Evolutionary conservation across 2,888 invertebrate genomes (phyloP), one percentile per base, ranked within the genome.

Genomic region (Agonopterix subpropinquella): DNA sequence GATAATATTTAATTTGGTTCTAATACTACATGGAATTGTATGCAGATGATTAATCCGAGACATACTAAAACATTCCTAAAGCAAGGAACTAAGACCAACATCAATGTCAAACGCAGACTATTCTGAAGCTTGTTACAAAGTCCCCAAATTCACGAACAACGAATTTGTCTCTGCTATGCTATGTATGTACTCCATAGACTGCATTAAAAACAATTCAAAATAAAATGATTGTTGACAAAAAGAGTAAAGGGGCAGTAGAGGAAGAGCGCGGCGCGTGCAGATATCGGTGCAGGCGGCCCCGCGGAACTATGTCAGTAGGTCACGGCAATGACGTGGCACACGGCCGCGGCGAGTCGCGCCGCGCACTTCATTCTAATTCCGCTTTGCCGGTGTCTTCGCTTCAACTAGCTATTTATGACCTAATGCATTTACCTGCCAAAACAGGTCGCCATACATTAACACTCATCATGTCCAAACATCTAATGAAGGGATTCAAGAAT

Each of bases 261-360:
- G 77, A 76, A 78, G 77, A 77, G 75, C 73, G 73, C 73, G 77
- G 73, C 76, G 81, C 82, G 83, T 84, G 81, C 83, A 83, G 82
- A 80, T 81, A 81, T 81, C 81, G 82, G 77, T 80, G 86, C 86
- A 85, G 80, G 84, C 42, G 42, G 89, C 90, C 88, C 89, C 87
- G 87, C 84, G 84, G 86, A 92, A 85, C 89, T 91, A 80, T 91
- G 92, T 91, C 91, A 91, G 91, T 92, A 89, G 92, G 91, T 91
- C 92, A 91, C 89, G 88, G 86, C 90, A 90, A 91, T 91, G 91
- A 89, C 89, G 89, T 87, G 85, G 89, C 88, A 83, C 85, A 85
- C 80, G 88, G 87, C 80, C 84, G 84, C 85, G 74, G 76, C 78
- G 77, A 76, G 68, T 70, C 69, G 72, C 70, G 60, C 67, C 76